Percentiles rank a stretch among this genome's conserved stretches.
Evolutionary conservation across 2,888 invertebrate genomes (phyloP).

Genomic region (Adelphocoris suturalis): DNA sequence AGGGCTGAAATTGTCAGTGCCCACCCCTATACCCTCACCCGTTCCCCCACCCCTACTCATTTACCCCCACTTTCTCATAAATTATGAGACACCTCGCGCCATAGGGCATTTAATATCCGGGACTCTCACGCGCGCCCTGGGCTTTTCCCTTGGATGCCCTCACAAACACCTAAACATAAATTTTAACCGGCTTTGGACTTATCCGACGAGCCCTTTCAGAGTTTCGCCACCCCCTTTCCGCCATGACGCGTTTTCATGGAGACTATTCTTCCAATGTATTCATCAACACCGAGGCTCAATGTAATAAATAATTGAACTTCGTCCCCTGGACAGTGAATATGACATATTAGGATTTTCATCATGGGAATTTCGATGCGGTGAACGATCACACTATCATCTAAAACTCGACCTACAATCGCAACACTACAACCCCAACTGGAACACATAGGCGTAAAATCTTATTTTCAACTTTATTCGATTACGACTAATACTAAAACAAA

Average conservation of each 20-base stretch:
- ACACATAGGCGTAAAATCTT: no score
- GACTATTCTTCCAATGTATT: slow-evolving; percentile 18
- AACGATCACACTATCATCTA: no score
- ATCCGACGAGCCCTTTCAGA: slow-evolving; percentile 40
- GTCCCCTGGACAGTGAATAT: no score
- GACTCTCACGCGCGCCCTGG: slow-evolving; percentile 43
- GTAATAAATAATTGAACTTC: no score
- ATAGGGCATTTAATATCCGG: slow-evolving; percentile 69
- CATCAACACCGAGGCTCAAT: not conserved
- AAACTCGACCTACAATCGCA: no score
- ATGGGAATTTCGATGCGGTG: no score
- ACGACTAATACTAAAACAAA: no score
- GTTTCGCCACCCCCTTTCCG: not conserved
- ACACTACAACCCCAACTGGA: no score
- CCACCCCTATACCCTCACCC: not conserved
- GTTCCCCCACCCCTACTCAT: not conserved
- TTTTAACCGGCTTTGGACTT: slow-evolving; percentile 59
- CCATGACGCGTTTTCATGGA: not conserved
- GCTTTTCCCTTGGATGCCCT: slow-evolving; percentile 41
- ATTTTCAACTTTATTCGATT: no score
- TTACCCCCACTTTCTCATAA: slow-evolving; percentile 31
- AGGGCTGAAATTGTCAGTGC: slow-evolving; percentile 32
- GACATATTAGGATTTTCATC: no score
- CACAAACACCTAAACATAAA: slow-evolving; percentile 62
- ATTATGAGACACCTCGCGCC: slow-evolving; percentile 58